Evolutionary conservation across 2,888 invertebrate genomes (phyloP).

Genomic region (Hydroisotoma schaefferi): DNA sequence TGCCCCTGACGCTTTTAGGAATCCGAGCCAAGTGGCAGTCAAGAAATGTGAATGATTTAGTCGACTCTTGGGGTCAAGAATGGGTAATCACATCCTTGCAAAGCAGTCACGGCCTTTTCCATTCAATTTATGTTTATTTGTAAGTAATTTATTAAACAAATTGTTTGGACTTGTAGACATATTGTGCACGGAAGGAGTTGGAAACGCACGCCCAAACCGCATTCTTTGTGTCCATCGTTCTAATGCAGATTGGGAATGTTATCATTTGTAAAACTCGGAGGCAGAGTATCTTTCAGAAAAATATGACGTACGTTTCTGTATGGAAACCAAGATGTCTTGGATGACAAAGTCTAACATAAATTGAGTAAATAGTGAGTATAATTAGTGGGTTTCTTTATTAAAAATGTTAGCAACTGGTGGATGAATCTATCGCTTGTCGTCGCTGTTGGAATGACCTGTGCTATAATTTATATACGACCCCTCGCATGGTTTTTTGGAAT

Average conservation of each 20-base stretch:
- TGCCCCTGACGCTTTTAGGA: conserved; percentile 82
- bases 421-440: conserved; percentile 45
- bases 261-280: conserved; percentile 97
- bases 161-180: too few relatives aligned
- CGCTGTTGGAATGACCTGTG: conserved; percentile 53
- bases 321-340: too few relatives aligned
- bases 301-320: conserved; percentile 91
- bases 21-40: conserved; percentile 97
- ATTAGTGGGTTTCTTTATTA: not conserved
- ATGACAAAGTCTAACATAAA: not conserved
- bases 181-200: conserved; percentile 52
- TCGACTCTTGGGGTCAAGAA: conserved; percentile 98
- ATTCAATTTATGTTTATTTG: too few relatives aligned
- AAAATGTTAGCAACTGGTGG: conserved; percentile 44
- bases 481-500: conserved; percentile 52
- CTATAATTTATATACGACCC: conserved; percentile 54
- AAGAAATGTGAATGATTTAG: conserved; percentile 93
- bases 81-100: conserved; percentile 69
- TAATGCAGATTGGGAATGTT: conserved; percentile 97
- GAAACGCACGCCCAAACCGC: conserved; percentile 98
- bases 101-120: too few relatives aligned
- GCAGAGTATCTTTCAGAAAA: conserved; percentile 92
- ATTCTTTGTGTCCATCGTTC: conserved; percentile 96
- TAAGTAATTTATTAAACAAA: too few relatives aligned
- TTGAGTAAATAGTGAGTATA: not conserved